Base-by-base conservation (phyloP, 2,888 invertebrate genomes). In the Heliconius ismenius region DNA sequence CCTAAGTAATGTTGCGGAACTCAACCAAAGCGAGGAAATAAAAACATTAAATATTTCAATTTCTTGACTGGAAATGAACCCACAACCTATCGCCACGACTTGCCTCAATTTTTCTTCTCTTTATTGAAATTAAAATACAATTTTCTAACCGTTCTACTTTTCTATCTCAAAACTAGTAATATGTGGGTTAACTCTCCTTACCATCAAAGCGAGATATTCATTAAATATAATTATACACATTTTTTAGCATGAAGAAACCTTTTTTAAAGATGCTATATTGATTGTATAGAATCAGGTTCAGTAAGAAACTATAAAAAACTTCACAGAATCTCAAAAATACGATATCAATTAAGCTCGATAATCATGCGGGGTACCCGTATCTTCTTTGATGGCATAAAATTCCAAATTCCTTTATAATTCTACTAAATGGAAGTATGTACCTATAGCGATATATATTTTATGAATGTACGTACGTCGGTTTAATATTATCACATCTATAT, bases 351-450 rank as follows among this genome's bases (percentile, higher is more conserved):
- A 24, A 18, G 62, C 26, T 21, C 21, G 26, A 62, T 62, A 60
- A 43, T 43, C 73, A 73, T 62, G 73, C 73, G 73, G 73, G 73
- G 36, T 73, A 73, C 73, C 73, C 73, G 73, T 73, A 73, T 73
- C 36, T 26, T 26, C 36, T 62, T 73, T 73, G 24, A 62, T 73
- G 39, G 32, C 32, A 26, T 26, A 6, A 73, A 73, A 73, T 62
- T 62, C 26, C 21, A 43, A 62, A 73, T 62, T 24, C 36, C 39
- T 60, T 60, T 60, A 62, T 60, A 62, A 13, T 58, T 70, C 26
- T 32, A 39, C 15, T 39, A 24, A n/a, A 39, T 24, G 36, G 39
- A 21, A 21, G 21, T 28, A 4, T 62, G 11, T 62, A 26, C 0
- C 6, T 13, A 24, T 13, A 62, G 24, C 4, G 1, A 15, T 62